A percentile compares a stretch with the other conserved stretches of the same genome.
phyloP scores from a whole-genome alignment of 2,113 vertebrate genomes.

The Benthochromis sp. region DNA sequence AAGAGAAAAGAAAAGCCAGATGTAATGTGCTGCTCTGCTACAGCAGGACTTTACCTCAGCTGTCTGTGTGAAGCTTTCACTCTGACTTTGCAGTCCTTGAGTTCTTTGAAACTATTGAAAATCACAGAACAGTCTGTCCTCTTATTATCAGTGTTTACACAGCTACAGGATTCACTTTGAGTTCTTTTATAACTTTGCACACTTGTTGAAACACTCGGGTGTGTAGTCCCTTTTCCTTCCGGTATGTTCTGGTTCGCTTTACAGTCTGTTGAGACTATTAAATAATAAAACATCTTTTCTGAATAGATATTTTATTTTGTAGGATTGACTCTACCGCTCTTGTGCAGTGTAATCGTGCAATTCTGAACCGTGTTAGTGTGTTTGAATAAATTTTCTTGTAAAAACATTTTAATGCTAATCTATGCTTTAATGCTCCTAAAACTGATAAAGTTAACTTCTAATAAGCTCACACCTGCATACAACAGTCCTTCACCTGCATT shows the following conservation, averaged over 20 bases:
- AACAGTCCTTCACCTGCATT: not conserved
- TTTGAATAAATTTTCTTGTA: not conserved
- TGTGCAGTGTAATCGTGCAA: too few relatives aligned
- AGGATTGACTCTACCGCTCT: too few relatives aligned
- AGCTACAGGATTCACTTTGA: not conserved
- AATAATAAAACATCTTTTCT: not conserved
- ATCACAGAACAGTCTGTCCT: not conserved
- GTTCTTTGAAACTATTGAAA: not conserved
- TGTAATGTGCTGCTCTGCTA: conserved; percentile 50
- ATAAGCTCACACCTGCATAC: not conserved
- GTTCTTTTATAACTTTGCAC: not conserved
- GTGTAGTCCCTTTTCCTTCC: not conserved
- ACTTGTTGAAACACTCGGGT: not conserved
- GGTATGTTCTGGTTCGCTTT: not conserved
- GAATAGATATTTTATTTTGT: not conserved
- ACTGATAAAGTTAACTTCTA: not conserved
- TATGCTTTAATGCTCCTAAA: not conserved
- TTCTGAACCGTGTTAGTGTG: not conserved
- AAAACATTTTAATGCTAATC: not conserved
- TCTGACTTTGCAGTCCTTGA: not conserved
- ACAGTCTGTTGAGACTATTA: not conserved
- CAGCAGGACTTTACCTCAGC: conserved; percentile 29
- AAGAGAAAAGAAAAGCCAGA: conserved; percentile 54
- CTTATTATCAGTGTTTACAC: not conserved
- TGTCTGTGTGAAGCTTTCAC: not conserved